Percentiles rank a stretch among this genome's conserved stretches.
Evolutionary conservation across 2,797 vertebrate species (phyloP).

Genomic region (Eleutherodactylus coqui): DNA sequence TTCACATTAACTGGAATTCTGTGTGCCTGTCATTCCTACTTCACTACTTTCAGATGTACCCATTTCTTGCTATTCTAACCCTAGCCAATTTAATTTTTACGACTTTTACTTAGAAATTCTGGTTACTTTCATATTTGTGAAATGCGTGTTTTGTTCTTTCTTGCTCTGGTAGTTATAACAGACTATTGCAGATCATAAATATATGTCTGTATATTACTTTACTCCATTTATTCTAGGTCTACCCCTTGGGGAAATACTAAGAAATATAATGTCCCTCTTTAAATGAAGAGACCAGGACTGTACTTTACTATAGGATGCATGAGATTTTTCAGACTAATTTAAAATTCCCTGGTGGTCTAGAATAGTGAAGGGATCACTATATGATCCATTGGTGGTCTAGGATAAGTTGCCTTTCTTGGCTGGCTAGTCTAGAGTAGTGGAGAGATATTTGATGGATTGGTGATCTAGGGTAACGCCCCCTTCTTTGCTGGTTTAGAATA

Average conservation of each 20-base stretch:
- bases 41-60: neutral
- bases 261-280: neutral
- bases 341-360: neutral
- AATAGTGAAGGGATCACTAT: neutral
- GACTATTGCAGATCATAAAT: neutral
- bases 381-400: too few species aligned
- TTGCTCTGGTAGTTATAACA: neutral
- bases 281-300: neutral
- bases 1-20: neutral
- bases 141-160: neutral
- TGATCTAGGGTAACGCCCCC: neutral
- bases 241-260: neutral
- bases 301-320: neutral
- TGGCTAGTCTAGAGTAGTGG: neutral
- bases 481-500: neutral
- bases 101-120: neutral
- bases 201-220: neutral
- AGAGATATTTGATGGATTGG: neutral
- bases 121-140: neutral
- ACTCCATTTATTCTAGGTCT: neutral
- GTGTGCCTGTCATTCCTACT: neutral
- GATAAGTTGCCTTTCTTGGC: neutral
- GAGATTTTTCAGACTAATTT: neutral
- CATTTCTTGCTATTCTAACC: neutral
- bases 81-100: slow-evolving; percentile 16